Conservation (phyloP, 2,797 vertebrate genomes). For the Anomalospiza imberbis region DNA sequence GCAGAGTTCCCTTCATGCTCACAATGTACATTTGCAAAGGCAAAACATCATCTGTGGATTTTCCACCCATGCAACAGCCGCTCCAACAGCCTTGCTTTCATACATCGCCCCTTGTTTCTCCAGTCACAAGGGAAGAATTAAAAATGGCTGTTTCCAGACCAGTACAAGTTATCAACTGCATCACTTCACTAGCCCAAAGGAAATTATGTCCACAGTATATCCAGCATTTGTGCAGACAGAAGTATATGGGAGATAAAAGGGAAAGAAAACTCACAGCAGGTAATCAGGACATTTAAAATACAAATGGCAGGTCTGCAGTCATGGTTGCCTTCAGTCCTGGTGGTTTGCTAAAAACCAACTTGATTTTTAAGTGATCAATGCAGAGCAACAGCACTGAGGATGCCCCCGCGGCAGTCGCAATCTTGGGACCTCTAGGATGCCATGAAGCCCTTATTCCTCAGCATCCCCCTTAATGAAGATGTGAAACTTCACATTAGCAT, state of each 20-base stretch:
- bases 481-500: background rate
- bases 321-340: background rate
- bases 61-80: background rate
- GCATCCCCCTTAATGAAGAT: background rate
- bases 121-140: background rate
- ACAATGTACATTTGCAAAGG: background rate
- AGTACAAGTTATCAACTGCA: background rate
- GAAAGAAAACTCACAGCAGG: background rate
- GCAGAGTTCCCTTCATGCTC: background rate
- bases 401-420: rapidly evolving
- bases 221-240: background rate
- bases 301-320: background rate
- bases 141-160: background rate
- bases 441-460: background rate
- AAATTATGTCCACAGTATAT: background rate
- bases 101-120: background rate
- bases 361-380: background rate
- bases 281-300: background rate
- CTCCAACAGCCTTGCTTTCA: constrained; percentile 2
- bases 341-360: background rate
- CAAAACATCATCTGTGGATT: background rate
- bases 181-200: background rate
- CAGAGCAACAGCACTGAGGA: background rate
- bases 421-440: background rate
- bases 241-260: background rate